These are phyloP conservation scores for Magallana gigas DNA, from an alignment of 1,140 invertebrate genomes.

Conservation along the genomic window DNA sequence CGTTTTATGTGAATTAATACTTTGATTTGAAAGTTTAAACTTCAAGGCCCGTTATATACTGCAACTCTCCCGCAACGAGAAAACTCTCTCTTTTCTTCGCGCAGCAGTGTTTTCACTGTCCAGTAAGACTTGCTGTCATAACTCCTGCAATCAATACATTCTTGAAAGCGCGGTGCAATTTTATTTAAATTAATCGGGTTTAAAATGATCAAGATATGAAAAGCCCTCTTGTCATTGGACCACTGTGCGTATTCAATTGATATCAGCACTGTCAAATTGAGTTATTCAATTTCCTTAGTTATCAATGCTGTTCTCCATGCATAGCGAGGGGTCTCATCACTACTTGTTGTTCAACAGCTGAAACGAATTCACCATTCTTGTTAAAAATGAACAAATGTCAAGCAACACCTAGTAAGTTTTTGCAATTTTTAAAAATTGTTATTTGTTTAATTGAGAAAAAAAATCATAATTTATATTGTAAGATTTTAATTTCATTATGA, in stretches of 20 bases:
- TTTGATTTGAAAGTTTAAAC: conserved; percentile 38
- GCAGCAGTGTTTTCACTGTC: not conserved
- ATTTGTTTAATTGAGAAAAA: no score
- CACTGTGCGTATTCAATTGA: not conserved
- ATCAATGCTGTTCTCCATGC: not conserved
- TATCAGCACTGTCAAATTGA: conserved; percentile 11
- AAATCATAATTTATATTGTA: no score
- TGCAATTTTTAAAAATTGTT: no score
- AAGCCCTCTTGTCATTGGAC: conserved; percentile 21
- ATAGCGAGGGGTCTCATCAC: not conserved
- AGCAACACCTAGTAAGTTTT: conserved; percentile 9
- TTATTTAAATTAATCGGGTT: conserved; percentile 38
- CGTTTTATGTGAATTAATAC: conserved; percentile 36
- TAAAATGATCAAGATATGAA: conserved; percentile 32
- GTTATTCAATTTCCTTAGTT: not conserved
- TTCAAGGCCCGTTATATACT: conserved; percentile 19
- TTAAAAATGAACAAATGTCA: conserved; percentile 35
- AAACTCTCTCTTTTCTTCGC: not conserved
- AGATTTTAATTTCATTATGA: no score
- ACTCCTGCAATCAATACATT: conserved; percentile 30
- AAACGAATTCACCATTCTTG: not conserved
- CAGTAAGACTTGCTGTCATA: conserved; percentile 1
- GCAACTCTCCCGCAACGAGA: not conserved
- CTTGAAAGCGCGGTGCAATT: conserved; percentile 18
- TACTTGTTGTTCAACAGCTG: not conserved